phyloP scores from a whole-genome alignment of 2,797 vertebrate genomes.

The Macropodus opercularis region DNA sequence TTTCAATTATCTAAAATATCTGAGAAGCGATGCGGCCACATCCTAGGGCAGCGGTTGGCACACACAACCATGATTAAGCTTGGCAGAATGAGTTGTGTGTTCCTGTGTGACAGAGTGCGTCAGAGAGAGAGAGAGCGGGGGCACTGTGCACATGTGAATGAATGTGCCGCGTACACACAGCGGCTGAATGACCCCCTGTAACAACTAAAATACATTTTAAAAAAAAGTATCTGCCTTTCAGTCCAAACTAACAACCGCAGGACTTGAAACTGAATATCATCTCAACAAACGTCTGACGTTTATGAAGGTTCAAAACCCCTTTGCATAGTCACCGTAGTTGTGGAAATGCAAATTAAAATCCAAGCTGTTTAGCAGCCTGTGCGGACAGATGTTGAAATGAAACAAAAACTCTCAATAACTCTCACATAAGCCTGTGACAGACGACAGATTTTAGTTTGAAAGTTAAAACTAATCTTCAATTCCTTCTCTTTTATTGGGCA shows the following conservation, averaged over 20 bases:
- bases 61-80: conserved; percentile 55
- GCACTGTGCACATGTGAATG: background rate
- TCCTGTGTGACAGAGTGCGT: conserved; percentile 27
- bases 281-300: no score
- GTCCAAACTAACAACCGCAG: no score
- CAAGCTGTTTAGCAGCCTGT: background rate
- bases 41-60: conserved; percentile 62
- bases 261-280: no score
- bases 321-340: no score
- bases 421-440: background rate
- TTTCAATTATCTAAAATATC: conserved; percentile 79
- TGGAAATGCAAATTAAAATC: no score
- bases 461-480: no score
- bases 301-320: no score
- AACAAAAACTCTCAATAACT: no score
- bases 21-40: conserved; percentile 61
- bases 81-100: conserved; percentile 43
- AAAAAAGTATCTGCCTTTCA: no score
- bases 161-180: background rate
- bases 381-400: background rate
- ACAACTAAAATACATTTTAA: no score
- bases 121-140: background rate
- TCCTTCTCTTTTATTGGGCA: background rate
- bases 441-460: no score
- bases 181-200: no score